Base-by-base conservation (phyloP, 1,140 invertebrate species). In the Temnothorax longispinosus region DNA sequence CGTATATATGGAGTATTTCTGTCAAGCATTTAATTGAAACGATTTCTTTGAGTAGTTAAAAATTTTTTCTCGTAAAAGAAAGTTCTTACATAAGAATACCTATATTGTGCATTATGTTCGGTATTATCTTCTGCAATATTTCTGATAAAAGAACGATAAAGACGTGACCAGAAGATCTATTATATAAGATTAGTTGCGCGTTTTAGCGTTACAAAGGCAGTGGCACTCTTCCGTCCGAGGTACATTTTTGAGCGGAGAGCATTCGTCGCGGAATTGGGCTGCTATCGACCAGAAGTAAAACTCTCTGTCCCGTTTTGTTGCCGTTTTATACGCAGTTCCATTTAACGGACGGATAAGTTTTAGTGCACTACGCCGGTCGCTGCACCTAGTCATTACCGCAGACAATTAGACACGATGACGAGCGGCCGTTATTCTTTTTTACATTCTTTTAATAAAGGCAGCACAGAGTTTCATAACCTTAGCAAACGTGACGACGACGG, bases 261-360 rank as follows among this genome's bases (percentile, higher is more conserved):
- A 75, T 62, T 75, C 41, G 41, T 50, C 27, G 56, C 41, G 69
- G 80, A 84, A 75, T 84, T 84, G 2, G 69, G 54, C 41, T 84
- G 54, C 8, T 27, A 69, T 80, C 64, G 85, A 81, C 27, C 44
- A 64, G 65, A 86, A 82, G 72, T 72, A 27, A 27, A 81, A 71
- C 76, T 81, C 76, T 44, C 32, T 52, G 54, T 47, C 38, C 85
- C 44, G 75, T 65, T 86, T 38, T 60, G 47, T 80, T 50, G 27
- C 75, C 65, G 27, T 52, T 86, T 77, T 69, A 86, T 69, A 86
- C 82, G 64, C 87, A 77, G 64, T 86, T 86, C 56, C 87, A 88
- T 88, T 88, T 86, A 88, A 88, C 87, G 75, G 87, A 86, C 74
- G 72, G 74, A 80, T 71, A 86, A 52, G 56, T 74, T 86, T 84